Conservation (phyloP, 2,888 invertebrate genomes). For the Melinopterus prodromus region DNA sequence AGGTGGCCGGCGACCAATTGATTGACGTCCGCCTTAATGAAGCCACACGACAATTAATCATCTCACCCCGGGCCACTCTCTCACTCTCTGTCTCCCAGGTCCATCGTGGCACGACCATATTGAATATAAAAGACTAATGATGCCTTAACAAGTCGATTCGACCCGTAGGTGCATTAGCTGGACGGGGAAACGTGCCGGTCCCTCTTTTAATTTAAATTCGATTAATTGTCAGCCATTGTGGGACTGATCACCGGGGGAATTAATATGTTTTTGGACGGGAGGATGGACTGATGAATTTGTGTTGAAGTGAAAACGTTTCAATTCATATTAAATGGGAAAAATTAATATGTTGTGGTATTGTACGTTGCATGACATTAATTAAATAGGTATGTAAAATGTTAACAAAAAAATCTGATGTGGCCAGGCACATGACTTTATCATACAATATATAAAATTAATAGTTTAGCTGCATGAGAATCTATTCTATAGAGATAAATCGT, state of each 20-base stretch:
- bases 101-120: constrained; percentile 25
- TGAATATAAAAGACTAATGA: constrained; percentile 41
- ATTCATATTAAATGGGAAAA: too few species aligned
- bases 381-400: too few species aligned
- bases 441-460: too few species aligned
- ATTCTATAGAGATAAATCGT: too few species aligned
- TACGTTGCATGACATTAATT: too few species aligned
- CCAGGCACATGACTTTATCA: too few species aligned
- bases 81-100: constrained; percentile 15
- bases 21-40: constrained; percentile 38
- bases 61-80: constrained; percentile 5
- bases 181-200: background rate
- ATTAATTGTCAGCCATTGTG: background rate
- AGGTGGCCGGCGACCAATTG: constrained; percentile 28
- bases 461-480: too few species aligned
- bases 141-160: constrained; percentile 31
- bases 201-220: background rate
- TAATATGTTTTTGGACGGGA: background rate
- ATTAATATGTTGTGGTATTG: too few species aligned
- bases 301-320: background rate
- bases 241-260: background rate
- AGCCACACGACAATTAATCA: constrained; percentile 37
- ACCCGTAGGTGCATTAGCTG: constrained; percentile 12
- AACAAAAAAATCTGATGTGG: too few species aligned
- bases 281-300: background rate